Evolutionary conservation across 2,113 vertebrate species (phyloP).

Genomic region (Apus apus): DNA sequence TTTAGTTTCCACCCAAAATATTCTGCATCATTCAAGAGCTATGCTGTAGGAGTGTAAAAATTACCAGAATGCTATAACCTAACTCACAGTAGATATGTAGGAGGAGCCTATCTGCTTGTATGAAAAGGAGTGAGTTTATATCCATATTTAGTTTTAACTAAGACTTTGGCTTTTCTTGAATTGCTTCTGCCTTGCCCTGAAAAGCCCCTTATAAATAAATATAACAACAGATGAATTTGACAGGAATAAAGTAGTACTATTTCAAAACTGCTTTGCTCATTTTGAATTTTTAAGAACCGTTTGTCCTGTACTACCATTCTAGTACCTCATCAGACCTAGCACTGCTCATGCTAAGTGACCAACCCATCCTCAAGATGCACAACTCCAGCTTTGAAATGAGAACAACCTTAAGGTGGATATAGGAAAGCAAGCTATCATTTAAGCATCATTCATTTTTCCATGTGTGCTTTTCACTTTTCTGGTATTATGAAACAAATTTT

Average conservation of each 20-base stretch:
- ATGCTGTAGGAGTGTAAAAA: slow-evolving; percentile 30
- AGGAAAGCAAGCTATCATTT: neutral
- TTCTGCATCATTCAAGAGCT: slow-evolving; percentile 41
- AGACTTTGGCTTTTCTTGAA: neutral
- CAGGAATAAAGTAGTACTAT: neutral
- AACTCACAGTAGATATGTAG: slow-evolving; percentile 18
- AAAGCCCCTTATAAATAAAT: neutral
- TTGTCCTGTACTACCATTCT: neutral
- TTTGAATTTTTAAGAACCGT: neutral
- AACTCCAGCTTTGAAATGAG: neutral
- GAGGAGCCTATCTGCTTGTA: neutral
- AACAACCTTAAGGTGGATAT: neutral
- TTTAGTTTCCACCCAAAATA: slow-evolving; percentile 51
- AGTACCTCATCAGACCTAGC: neutral
- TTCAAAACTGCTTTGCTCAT: neutral
- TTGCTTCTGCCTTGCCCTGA: neutral
- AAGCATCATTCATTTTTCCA: neutral
- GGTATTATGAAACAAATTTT: neutral
- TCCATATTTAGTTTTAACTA: neutral
- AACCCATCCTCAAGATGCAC: neutral
- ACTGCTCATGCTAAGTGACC: neutral
- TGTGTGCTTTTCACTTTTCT: neutral
- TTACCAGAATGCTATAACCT: slow-evolving; percentile 10
- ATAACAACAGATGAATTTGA: neutral
- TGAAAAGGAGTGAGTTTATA: neutral